These are phyloP conservation scores for Nerophis ophidion DNA, from an alignment of 2,113 vertebrate species.

Conservation along the genomic window DNA sequence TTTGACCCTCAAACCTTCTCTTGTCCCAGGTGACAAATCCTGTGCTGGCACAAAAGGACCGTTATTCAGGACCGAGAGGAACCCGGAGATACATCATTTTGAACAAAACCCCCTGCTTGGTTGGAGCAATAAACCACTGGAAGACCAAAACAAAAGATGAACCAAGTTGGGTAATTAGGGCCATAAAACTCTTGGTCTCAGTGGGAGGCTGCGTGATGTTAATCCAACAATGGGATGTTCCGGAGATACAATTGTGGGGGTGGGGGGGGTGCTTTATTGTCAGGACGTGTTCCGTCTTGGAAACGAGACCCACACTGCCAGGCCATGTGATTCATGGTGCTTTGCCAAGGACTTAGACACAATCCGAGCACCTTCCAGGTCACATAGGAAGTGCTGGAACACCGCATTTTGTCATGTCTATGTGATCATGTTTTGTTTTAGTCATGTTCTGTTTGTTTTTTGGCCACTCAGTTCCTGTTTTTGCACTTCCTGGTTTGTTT, in stretches of 20 bases:
- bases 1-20: too few relatives aligned
- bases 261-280: slow-evolving; percentile 11
- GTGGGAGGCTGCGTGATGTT: slow-evolving; percentile 29
- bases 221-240: slow-evolving; percentile 21
- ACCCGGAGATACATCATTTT: slow-evolving; percentile 13
- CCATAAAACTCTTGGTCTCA: slow-evolving; percentile 22
- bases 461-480: too few relatives aligned
- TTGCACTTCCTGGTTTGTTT: too few relatives aligned
- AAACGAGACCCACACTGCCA: slow-evolving; percentile 4
- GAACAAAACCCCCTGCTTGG: slow-evolving; percentile 6
- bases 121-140: slow-evolving; percentile 15
- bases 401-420: too few relatives aligned
- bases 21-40: slow-evolving; percentile 13
- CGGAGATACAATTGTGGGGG: slow-evolving; percentile 23
- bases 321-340: neutral
- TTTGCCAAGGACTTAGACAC: too few relatives aligned
- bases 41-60: slow-evolving; percentile 22
- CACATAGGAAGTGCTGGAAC: too few relatives aligned
- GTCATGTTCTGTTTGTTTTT: too few relatives aligned
- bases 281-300: slow-evolving; percentile 21
- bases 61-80: slow-evolving; percentile 12
- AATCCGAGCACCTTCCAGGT: too few relatives aligned
- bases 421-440: too few relatives aligned
- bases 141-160: slow-evolving; percentile 11
- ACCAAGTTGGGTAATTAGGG: slow-evolving; percentile 35